Base-by-base conservation (phyloP, 2,113 vertebrate species). In the Ceyx cyanopectus region DNA sequence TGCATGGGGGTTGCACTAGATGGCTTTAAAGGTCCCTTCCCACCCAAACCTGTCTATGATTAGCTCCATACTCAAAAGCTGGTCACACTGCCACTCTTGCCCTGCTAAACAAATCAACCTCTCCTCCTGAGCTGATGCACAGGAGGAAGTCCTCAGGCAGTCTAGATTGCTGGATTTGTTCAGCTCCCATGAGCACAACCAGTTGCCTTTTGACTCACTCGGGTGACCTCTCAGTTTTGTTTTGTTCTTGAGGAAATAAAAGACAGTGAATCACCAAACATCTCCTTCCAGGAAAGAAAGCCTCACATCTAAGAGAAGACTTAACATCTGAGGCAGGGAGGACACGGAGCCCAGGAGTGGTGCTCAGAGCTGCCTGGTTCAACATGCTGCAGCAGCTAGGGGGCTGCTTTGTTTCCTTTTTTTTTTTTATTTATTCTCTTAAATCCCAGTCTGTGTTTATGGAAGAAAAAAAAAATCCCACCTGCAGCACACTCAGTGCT, bases 341-440 rank as follows among this genome's bases (percentile, higher is more conserved):
- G 24, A 51, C 50, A 20, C 9, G 1, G 3, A 80, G 48, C 41
- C 14, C 67, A 34, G 34, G 21, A 4, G 0, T 0, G 48, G 34
- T 29, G 83, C 76, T 85, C 45, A 18, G 87, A 26, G 29, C 60
- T 29, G 41, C 30, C 60, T 2, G 5, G 12, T 53, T 65, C 66
- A 21, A 9, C 23, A 18, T 1, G 1, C 51, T 34, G 24, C 66
- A 72, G 34, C 66, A 61, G 30, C 17, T 8, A 23, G 3, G 18
- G 23, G 2, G 0, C 0, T 70, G 14, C 15, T 40, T 57, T 29
- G 57, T 66, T 40, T 22, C 9, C 7, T 57, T 41, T 21, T 4
- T 21, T 18, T 22, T 81, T 81, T 54, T 21, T 11, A 6, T 10
- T 37, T 37, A 37, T 66, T 66, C 60, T 34, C 56, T 73, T 30